Percentiles rank a stretch among this genome's conserved stretches.
These are phyloP conservation scores for Varecia variegata DNA, from an alignment of 2,797 vertebrate genomes.

Conservation along the genomic window DNA sequence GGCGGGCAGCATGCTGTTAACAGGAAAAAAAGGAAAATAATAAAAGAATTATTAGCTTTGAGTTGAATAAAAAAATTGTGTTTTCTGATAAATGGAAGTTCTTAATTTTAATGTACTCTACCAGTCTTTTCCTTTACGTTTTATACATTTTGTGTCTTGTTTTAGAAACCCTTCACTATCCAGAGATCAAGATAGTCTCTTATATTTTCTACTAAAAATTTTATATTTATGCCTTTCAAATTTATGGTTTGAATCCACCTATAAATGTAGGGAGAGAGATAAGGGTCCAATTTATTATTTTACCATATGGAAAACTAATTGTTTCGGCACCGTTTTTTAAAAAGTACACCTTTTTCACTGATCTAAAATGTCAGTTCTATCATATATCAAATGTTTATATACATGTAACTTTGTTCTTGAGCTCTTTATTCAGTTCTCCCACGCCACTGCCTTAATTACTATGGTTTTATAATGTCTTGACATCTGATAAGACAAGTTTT, in stretches of 20 bases:
- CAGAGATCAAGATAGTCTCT: background rate
- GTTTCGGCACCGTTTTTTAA: background rate
- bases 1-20: slow-evolving; percentile 10
- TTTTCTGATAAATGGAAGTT: slow-evolving; percentile 31
- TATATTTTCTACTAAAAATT: background rate
- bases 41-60: slow-evolving; percentile 46
- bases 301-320: background rate
- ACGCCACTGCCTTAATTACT: background rate
- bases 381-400: background rate
- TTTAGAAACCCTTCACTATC: background rate
- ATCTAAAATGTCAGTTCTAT: slow-evolving; percentile 23
- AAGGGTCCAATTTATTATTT: background rate
- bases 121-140: background rate
- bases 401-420: background rate
- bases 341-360: background rate
- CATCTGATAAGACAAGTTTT: background rate
- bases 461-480: background rate
- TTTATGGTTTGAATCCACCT: background rate
- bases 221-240: slow-evolving; percentile 12
- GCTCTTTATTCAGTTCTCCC: background rate
- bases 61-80: slow-evolving; percentile 9
- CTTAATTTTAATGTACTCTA: slow-evolving; percentile 36
- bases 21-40: slow-evolving; percentile 52
- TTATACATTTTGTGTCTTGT: slow-evolving; percentile 12
- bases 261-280: background rate